phyloP scores from a whole-genome alignment of 1,140 invertebrate species.

The Xylocopa sonorina region DNA sequence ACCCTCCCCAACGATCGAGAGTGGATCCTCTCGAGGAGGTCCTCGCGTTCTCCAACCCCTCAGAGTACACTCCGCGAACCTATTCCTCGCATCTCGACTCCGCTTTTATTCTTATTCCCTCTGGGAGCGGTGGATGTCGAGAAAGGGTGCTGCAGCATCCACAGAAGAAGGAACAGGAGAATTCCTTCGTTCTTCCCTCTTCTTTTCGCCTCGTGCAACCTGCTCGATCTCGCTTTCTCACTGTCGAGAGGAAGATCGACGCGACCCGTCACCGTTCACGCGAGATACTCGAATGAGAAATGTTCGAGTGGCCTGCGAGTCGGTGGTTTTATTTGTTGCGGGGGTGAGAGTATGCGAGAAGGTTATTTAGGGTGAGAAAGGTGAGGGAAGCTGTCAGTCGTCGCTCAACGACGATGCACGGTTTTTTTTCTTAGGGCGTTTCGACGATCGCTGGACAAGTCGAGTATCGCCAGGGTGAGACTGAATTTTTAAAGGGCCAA shows the following conservation, averaged over 20 bases:
- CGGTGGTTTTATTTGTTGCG: neutral
- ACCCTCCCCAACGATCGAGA: slow-evolving; percentile 39
- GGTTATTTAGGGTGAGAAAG: slow-evolving; percentile 38
- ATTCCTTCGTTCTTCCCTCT: neutral
- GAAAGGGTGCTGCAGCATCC: slow-evolving; percentile 38
- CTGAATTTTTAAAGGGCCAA: slow-evolving; percentile 18
- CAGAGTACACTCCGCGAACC: slow-evolving; percentile 5
- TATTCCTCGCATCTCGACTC: slow-evolving; percentile 43
- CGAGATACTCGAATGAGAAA: slow-evolving; percentile 54
- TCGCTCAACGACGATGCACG: neutral
- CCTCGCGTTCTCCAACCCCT: neutral
- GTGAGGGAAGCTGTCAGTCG: neutral
- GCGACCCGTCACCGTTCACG: neutral
- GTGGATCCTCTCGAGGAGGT: slow-evolving; percentile 30
- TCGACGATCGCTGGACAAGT: slow-evolving; percentile 6
- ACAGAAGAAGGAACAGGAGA: neutral
- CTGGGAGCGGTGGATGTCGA: slow-evolving; percentile 29
- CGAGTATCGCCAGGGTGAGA: too few relatives aligned
- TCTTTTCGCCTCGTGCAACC: neutral
- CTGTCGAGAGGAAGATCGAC: neutral
- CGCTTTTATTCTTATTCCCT: slow-evolving; percentile 51
- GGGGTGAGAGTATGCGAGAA: slow-evolving; percentile 7
- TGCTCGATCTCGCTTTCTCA: slow-evolving; percentile 14
- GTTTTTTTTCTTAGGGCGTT: too few relatives aligned
- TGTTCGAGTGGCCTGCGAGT: slow-evolving; percentile 20